Evolutionary conservation across 2,888 invertebrate genomes (phyloP), one percentile per base, ranked within the genome.

Genomic region (Luperina testacea): DNA sequence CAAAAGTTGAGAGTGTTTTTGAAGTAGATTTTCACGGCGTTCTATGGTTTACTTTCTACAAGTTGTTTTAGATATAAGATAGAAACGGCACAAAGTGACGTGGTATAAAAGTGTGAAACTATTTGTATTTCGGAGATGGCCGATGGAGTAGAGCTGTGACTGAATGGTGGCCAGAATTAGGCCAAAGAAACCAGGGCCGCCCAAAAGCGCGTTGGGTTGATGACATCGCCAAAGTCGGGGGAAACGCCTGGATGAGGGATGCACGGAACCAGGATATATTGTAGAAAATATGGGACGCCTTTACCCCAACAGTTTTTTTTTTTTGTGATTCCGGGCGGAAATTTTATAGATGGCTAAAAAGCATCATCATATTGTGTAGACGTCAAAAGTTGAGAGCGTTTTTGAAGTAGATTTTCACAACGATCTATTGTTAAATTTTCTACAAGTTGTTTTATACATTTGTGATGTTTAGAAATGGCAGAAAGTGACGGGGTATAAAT

Each of bases 1-100:
- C 83, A 83, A 83, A 77, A 83, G 51, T 81, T 83, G 38, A 20
- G 13, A 24, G 13, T 53, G 51, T 64, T 83, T 77, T 45, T 17
- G 9, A 64, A 83, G 51, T 59, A 59, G 20, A 45, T 82, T 45
- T 67, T 45, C 65, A 61, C 32, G 61, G 17, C 32, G 20, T n/a
- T 75, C 42, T 38, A 51, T 67, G 75, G 65, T 82, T 51, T 17
- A 32, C 42, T 45, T 20, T 48, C 17, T n/a, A 17, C 9, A 27
- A 17, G 53, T 63, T 53, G 20, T 63, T 61, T 32, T 42, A 69
- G 13, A 42, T 48, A 15, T 48, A 48, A 15, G 48, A 15, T 48
- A n/a, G 2, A 32, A 78, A 80, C 32, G 42, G 17, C 3, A 32
- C 3, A 48, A 2, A 32, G 20, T 51, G 15, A 24, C 17, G 27